Evolutionary conservation across 2,888 invertebrate species (phyloP).

Genomic region (Thymelicus acteon): DNA sequence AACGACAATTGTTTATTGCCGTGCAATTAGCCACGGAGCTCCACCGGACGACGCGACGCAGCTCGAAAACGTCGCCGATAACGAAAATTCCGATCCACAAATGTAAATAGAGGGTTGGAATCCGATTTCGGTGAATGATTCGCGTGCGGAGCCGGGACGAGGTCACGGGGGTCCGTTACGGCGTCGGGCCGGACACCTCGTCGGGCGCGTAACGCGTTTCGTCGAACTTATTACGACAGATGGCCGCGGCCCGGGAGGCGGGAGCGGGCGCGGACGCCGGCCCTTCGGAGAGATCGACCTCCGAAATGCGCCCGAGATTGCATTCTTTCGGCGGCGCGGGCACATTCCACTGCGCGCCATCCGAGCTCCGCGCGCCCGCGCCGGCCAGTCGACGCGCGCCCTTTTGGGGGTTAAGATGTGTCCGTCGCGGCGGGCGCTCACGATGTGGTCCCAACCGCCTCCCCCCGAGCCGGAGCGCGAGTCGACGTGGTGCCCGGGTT

Average conservation of each 20-base stretch:
- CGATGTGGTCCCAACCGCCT: constrained; percentile 83
- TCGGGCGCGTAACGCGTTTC: constrained; percentile 73
- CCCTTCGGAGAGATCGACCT: constrained; percentile 83
- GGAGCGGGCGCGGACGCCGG: constrained; percentile 76
- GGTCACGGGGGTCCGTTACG: constrained; percentile 74
- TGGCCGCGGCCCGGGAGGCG: constrained; percentile 78
- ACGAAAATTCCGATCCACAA: constrained; percentile 32
- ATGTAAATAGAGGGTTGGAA: constrained; percentile 41
- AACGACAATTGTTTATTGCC: constrained; percentile 62
- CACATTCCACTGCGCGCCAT: constrained; percentile 83
- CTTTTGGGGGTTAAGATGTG: constrained; percentile 85
- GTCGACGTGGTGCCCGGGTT: constrained; percentile 63
- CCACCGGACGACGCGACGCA: constrained; percentile 10
- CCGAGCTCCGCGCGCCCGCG: constrained; percentile 76
- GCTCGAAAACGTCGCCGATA: constrained; percentile 14
- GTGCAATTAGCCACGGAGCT: constrained; percentile 41
- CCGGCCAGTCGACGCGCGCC: constrained; percentile 83
- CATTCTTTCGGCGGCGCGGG: constrained; percentile 85
- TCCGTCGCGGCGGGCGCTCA: constrained; percentile 81
- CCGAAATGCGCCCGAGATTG: constrained; percentile 85
- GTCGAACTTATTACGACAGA: constrained; percentile 85
- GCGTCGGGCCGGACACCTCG: constrained; percentile 54
- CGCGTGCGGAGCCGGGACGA: constrained; percentile 66
- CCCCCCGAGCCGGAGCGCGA: constrained; percentile 69
- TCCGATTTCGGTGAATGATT: constrained; percentile 62